Evolutionary conservation across 30 jellyfish, hydroid and myxozoan genomes (phyloP).

Genomic region (Aurelia sp.): DNA sequence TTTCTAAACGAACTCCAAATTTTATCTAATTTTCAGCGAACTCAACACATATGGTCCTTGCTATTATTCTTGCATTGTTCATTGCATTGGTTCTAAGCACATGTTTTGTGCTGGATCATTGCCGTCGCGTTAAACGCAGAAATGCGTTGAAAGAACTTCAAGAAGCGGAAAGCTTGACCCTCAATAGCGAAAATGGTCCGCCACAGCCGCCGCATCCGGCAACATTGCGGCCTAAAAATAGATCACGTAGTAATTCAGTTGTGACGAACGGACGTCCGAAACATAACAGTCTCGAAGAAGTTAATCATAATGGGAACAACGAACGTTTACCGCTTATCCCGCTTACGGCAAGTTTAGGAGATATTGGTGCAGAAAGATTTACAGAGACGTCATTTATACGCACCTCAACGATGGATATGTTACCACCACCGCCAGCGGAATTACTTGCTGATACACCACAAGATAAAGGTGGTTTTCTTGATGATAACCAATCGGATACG

Average conservation of each 20-base stretch:
- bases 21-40: slow-evolving; percentile 66
- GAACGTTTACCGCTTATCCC: slow-evolving; percentile 69
- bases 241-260: slow-evolving; percentile 36
- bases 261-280: slow-evolving; percentile 59
- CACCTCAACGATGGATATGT: slow-evolving; percentile 42
- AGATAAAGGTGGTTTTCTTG: slow-evolving; percentile 30
- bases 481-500: slow-evolving; percentile 59
- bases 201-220: slow-evolving; percentile 48
- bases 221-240: slow-evolving; percentile 39
- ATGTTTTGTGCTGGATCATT: slow-evolving; percentile 87
- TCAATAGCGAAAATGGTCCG: slow-evolving; percentile 59
- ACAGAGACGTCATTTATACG: slow-evolving; percentile 45
- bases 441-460: slow-evolving; percentile 73
- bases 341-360: slow-evolving; percentile 25
- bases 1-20: no score
- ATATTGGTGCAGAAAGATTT: slow-evolving; percentile 3
- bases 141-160: slow-evolving; percentile 39
- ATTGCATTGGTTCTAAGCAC: slow-evolving; percentile 80
- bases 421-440: slow-evolving; percentile 96
- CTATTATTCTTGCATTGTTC: slow-evolving; percentile 82
- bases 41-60: slow-evolving; percentile 78
- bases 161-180: slow-evolving; percentile 31
- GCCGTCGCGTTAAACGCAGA: slow-evolving; percentile 77
- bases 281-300: slow-evolving; percentile 48
- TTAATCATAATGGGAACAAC: slow-evolving; percentile 32